Evolutionary conservation across 2,113 vertebrate genomes (phyloP), one percentile per base, ranked within the genome.

Genomic region (Nothoprocta perdicaria): DNA sequence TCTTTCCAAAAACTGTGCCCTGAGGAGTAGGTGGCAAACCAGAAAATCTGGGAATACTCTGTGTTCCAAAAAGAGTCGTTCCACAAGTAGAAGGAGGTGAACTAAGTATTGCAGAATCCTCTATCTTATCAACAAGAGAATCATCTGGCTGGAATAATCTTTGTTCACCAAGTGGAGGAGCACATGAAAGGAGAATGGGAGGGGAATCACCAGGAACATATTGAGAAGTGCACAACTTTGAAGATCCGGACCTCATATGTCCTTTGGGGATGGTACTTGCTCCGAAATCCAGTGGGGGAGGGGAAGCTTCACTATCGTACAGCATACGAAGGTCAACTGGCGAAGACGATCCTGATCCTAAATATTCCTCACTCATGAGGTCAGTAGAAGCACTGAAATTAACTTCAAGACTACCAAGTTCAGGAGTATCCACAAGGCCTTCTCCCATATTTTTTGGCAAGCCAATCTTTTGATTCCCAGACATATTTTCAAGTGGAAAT

Each of bases 171-270:
- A 55, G 22, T 6, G 14, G 23, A 6, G 72, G 13, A 12, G 50
- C n/a, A 12, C 38, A 9, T 6, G 33, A 8, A 9, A 5, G 6
- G 16, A 31, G 6, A 52, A 3, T 8, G 5, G 41, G 26, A 67
- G 14, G 7, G 12, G 17, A 4, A 55, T 3, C 17, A 19, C 6
- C 6, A 74, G 9, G 23, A 55, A 12, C 9, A 40, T n/a, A 14
- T 11, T 2, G 2, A 40, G 3, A 15, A 75, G 21, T 7, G 18
- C 3, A 6, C 23, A 15, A 9, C 29, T 22, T 45, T n/a, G 9
- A 31, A 55, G 53, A 2, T 40, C 26, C 46, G 52, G 13, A 3
- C 14, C 4, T n/a, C 46, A 3, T 12, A 76, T 31, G 27, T 62
- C 29, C 31, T 43, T 50, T n/a, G 14, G 19, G 18, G 19, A 1